Base-by-base conservation (phyloP, 1,140 invertebrate species). In the Idris sp. region DNA sequence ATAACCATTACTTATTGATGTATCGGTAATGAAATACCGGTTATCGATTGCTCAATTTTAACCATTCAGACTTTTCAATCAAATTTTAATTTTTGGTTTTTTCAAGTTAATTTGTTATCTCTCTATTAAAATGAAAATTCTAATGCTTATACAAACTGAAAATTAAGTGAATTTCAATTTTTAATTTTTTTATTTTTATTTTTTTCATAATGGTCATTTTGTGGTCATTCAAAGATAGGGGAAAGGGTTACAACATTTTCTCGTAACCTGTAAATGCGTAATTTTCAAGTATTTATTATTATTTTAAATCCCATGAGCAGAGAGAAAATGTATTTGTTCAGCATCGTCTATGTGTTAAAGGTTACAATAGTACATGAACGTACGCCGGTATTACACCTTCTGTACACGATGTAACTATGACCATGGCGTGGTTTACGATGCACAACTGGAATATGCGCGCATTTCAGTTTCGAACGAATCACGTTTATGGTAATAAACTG, bases 401-500 rank as follows among this genome's bases (percentile, higher is more conserved):
- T 22, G 14, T 54, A 72, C 69, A 53, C 8, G 51, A 4, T 72
- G 58, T 56, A 35, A 72, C 43, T 73, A 28, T 64, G 69, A 73
- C 69, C 59, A 74, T 74, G 54, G 54, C 31, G 61, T 56, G 35
- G 15, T 72, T 62, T 59, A 44, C 69, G 51, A 58, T 64, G 35
- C 40, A 44, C 59, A 72, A 51, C 14, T 49, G 46, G 58, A 72
- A 72, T 62, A 56, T 56, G 48, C 67, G 67, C 56, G 67, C 30
- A 38, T 72, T 64, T 62, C 58, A 72, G 59, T 64, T 72, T 53
- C 51, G 30, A 58, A 43, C 14, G 59, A 65, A 65, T 72, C 68
- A 72, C 68, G 68, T 49, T 64, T 73, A 73, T 73, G 69, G 59
- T 65, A 73, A 73, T 73, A 64, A 58, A 65, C 19, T 10, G 18